Conservation (phyloP, 2,888 invertebrate genomes). For the Hirtodrosophila trivittata region DNA sequence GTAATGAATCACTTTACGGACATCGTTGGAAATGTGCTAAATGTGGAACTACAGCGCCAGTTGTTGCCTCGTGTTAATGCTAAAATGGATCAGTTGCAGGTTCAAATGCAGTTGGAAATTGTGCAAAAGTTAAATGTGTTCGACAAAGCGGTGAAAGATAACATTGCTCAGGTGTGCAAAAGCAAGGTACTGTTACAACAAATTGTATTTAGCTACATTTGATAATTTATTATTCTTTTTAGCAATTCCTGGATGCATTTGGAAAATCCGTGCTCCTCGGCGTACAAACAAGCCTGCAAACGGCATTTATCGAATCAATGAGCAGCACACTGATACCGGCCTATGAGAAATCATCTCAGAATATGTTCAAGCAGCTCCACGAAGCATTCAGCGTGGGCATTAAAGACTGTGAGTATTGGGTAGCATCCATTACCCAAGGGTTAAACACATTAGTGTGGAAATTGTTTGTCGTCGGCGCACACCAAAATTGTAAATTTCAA, state of each 20-base stretch:
- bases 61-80: constrained; percentile 86
- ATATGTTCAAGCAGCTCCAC: constrained; percentile 95
- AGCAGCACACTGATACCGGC: constrained; percentile 91
- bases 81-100: constrained; percentile 84
- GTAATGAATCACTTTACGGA: constrained; percentile 85
- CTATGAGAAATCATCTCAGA: constrained; percentile 93
- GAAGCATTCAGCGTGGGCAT: constrained; percentile 94
- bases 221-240: constrained; percentile 51
- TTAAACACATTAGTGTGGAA: background rate
- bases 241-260: constrained; percentile 91
- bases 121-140: constrained; percentile 89
- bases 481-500: background rate
- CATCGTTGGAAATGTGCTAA: constrained; percentile 85
- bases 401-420: constrained; percentile 91
- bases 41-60: constrained; percentile 85
- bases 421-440: too few species aligned
- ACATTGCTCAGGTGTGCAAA: constrained; percentile 90
- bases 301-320: constrained; percentile 91
- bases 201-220: background rate
- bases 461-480: too few species aligned
- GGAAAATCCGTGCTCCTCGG: constrained; percentile 88
- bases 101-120: constrained; percentile 89
- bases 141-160: constrained; percentile 91
- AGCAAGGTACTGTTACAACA: constrained; percentile 87
- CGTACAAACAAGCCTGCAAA: constrained; percentile 90